A percentile compares a stretch with the other conserved stretches of the same genome.
Evolutionary conservation across 1,140 invertebrate species (phyloP).

Genomic region (Meloidogyne floridensis): DNA sequence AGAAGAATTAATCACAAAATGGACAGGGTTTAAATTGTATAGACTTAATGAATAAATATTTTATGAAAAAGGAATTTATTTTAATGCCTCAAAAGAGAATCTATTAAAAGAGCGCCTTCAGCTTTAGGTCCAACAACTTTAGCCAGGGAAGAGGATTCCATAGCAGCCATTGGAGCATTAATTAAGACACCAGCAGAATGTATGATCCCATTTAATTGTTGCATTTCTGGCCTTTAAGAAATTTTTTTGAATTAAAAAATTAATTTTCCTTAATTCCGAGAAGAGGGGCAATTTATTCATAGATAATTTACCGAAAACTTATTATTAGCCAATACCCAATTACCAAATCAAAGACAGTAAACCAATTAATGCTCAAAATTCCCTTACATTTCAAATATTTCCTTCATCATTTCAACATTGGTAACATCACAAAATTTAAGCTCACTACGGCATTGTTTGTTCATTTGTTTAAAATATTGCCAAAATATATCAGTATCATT

Average conservation of each 20-base stretch:
- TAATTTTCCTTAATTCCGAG: no score
- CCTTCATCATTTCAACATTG: not conserved
- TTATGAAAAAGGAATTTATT: not conserved
- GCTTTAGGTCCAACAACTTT: conserved; percentile 8
- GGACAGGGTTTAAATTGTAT: not conserved
- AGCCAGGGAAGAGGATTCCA: not conserved
- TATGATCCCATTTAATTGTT: conserved; percentile 1
- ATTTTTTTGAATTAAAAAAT: no score
- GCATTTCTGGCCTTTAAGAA: conserved; percentile 2
- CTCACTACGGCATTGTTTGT: not conserved
- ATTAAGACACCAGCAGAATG: conserved; percentile 10
- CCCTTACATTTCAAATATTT: not conserved
- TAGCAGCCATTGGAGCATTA: not conserved
- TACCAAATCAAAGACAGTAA: no score
- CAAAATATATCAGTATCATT: not conserved
- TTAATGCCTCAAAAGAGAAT: not conserved
- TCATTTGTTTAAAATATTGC: not conserved
- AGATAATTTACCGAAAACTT: no score
- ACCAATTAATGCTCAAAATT: no score
- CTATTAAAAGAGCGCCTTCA: not conserved
- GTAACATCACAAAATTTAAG: not conserved
- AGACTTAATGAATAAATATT: not conserved
- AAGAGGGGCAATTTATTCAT: no score
- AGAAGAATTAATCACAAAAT: conserved; percentile 17
- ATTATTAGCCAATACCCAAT: no score